Evolutionary conservation across 1,140 invertebrate species (phyloP).

Genomic region (Calycopis cecrops): DNA sequence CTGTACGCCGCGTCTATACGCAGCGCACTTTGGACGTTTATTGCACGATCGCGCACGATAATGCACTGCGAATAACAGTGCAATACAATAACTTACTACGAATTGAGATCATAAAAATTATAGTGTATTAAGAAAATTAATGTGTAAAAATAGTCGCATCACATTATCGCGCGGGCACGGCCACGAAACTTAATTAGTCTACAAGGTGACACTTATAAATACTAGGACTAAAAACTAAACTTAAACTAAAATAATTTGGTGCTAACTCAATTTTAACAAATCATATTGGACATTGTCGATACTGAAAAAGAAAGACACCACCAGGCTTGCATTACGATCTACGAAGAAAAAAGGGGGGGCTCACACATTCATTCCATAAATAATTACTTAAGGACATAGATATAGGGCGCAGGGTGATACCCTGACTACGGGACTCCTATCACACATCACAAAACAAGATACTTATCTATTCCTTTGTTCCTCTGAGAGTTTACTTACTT

Average conservation of each 20-base stretch:
- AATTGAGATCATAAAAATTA: constrained; percentile 45
- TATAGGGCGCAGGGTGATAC: constrained; percentile 44
- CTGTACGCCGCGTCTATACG: constrained; percentile 71
- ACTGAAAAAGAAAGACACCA: constrained; percentile 50
- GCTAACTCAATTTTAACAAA: constrained; percentile 59
- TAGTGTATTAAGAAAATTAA: constrained; percentile 25
- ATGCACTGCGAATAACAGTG: constrained; percentile 29
- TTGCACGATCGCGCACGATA: constrained; percentile 49
- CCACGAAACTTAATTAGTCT: constrained; percentile 66
- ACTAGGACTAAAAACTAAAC: constrained; percentile 67
- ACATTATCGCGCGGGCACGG: constrained; percentile 46
- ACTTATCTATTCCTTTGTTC: constrained; percentile 4
- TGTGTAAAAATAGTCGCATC: constrained; percentile 23
- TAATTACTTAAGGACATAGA: constrained; percentile 50
- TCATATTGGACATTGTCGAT: constrained; percentile 52
- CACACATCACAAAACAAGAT: constrained; percentile 51
- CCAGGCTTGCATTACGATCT: constrained; percentile 69
- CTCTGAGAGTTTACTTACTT: background rate
- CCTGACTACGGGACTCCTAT: constrained; percentile 45
- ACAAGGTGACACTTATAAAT: constrained; percentile 69
- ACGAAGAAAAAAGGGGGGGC: constrained; percentile 38
- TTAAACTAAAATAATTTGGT: constrained; percentile 69
- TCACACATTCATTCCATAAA: constrained; percentile 69
- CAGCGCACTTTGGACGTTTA: constrained; percentile 72
- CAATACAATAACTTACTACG: constrained; percentile 32